Conservation (phyloP, 1,140 invertebrate genomes). For the Bombus sibiricus region DNA sequence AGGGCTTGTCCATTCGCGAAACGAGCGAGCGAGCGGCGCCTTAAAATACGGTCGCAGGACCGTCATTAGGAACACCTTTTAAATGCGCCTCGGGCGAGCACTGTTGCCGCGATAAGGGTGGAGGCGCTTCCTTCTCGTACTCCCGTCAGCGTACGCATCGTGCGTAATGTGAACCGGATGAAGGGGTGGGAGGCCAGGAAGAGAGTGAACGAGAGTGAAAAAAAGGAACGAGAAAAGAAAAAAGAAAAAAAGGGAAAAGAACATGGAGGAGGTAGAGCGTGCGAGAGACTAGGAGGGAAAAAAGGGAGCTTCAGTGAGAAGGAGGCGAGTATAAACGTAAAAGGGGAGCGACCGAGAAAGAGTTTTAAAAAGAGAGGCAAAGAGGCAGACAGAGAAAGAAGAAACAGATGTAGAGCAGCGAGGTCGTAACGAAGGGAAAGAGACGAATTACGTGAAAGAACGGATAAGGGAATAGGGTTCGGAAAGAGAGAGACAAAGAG, state of each 20-base stretch:
- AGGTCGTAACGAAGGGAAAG: too few species aligned
- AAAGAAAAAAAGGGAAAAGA: background rate
- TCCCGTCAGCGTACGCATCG: conserved; percentile 65
- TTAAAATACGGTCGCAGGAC: background rate
- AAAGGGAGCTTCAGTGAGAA: too few species aligned
- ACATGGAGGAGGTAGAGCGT: background rate
- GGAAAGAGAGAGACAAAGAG: background rate
- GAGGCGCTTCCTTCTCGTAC: conserved; percentile 40
- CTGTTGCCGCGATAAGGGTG: conserved; percentile 21
- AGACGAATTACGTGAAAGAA: background rate
- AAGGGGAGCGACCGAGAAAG: background rate
- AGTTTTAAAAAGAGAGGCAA: background rate
- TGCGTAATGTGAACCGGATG: conserved; percentile 72
- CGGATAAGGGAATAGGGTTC: background rate
- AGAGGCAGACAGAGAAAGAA: conserved; percentile 2
- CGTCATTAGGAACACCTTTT: conserved; percentile 9
- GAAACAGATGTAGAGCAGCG: background rate
- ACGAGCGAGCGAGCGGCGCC: background rate
- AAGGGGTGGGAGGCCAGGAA: conserved; percentile 42
- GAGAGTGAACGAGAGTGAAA: conserved; percentile 25
- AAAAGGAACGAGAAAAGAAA: conserved; percentile 2
- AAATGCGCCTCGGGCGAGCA: conserved; percentile 9
- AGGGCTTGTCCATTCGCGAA: background rate
- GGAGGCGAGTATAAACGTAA: background rate
- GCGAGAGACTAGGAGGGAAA: too few species aligned